Percentiles rank a stretch among this genome's conserved stretches.
Evolutionary conservation across 1,140 invertebrate genomes (phyloP).

Genomic region (Sarcophaga bullata): DNA sequence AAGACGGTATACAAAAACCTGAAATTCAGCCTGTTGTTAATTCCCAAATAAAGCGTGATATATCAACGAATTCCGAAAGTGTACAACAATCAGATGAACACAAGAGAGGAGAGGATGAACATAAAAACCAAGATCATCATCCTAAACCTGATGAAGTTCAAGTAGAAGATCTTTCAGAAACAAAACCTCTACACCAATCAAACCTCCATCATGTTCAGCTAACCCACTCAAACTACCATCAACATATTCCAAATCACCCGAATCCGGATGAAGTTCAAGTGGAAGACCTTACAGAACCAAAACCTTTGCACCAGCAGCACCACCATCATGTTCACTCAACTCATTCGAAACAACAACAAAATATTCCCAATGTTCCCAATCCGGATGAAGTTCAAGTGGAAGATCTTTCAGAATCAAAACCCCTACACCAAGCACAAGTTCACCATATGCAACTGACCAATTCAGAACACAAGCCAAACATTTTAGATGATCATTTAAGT

Average conservation of each 20-base stretch:
- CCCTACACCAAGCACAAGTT: background rate
- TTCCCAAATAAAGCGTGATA: no score
- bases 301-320: no score
- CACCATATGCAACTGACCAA: background rate
- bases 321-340: no score
- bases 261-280: no score
- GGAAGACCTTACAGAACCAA: no score
- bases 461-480: conserved; percentile 1
- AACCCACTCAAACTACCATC: background rate
- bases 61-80: no score
- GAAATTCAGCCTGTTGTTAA: background rate
- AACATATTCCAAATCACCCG: background rate
- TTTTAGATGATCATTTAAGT: background rate
- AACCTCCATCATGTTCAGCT: background rate
- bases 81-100: no score
- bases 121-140: background rate
- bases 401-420: background rate
- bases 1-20: background rate
- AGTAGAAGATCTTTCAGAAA: conserved; percentile 3
- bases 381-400: background rate
- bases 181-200: background rate
- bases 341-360: background rate
- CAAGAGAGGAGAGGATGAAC: background rate
- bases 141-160: background rate
- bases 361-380: background rate